Evolutionary conservation across 2,888 invertebrate genomes (phyloP).

Genomic region (Cremastinae sp.): DNA sequence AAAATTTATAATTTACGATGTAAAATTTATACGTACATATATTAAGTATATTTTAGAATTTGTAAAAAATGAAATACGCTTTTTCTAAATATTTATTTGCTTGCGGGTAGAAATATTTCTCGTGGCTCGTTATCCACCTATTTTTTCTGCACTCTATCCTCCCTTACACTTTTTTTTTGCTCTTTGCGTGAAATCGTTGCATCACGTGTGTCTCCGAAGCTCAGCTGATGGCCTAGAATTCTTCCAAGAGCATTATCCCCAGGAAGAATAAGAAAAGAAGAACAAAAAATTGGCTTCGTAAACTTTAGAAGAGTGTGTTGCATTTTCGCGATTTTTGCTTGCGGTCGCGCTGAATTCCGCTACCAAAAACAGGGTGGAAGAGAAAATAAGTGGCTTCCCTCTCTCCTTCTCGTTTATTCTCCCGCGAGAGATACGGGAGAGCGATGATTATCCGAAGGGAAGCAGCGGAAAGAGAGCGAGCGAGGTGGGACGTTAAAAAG

Average conservation of each 20-base stretch:
- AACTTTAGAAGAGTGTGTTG: slow-evolving; percentile 36
- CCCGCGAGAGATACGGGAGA: slow-evolving; percentile 48
- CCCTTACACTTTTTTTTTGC: slow-evolving; percentile 40
- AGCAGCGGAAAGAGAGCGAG: not conserved
- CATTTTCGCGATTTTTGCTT: slow-evolving; percentile 50
- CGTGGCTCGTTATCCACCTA: not conserved
- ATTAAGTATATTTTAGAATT: not conserved
- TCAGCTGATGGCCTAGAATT: slow-evolving; percentile 42
- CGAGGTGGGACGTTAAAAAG: not conserved
- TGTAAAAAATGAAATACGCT: not conserved
- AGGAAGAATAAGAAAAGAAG: slow-evolving; percentile 17
- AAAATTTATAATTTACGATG: no score
- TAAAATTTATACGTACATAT: no score
- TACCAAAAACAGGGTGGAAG: slow-evolving; percentile 51
- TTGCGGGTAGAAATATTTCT: slow-evolving; percentile 50
- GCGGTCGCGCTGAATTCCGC: slow-evolving; percentile 41
- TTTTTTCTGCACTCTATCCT: slow-evolving; percentile 32
- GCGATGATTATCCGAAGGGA: slow-evolving; percentile 59
- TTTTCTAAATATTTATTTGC: not conserved
- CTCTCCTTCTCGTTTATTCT: not conserved
- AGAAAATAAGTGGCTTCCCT: slow-evolving; percentile 46
- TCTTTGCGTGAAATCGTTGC: slow-evolving; percentile 2
- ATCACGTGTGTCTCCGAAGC: not conserved
- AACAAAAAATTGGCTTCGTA: slow-evolving; percentile 13
- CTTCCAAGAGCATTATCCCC: slow-evolving; percentile 47